Evolutionary conservation across 2,888 invertebrate genomes (phyloP), one percentile per base, ranked within the genome.

Genomic region (Archips crataeganus): DNA sequence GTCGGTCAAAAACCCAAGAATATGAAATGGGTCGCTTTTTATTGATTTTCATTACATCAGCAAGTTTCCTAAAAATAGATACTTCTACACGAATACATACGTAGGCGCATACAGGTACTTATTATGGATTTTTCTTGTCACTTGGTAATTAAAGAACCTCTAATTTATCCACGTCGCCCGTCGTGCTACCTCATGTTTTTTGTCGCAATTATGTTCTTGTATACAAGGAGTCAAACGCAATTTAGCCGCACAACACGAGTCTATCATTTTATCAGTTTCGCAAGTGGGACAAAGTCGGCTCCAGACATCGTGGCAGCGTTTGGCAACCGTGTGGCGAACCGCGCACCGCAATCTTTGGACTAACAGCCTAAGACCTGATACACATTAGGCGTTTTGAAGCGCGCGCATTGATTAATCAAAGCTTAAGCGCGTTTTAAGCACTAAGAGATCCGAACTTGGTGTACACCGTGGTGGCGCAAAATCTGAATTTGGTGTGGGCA

Each of bases 281-380:
- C 69, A 73, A 73, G 47, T 34, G 47, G 51, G 49, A 49, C 69
- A 54, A 45, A 70, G 54, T 34, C 65, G 8, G 15, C 47, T 23
- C n/a, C 5, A 57, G 59, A 34, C 64, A 69, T 59, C 54, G 63
- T 39, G 59, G 63, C 57, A 49, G 64, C 32, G 63, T 73, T 57
- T 73, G 32, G 68, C 63, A 73, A 73, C 68, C 36, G 68, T 49
- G 68, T 51, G 69, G 73, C 63, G 9, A 49, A 69, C 73, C 73
- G 63, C 68, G 47, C 4, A 49, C 51, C 51, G 51, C 51, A 23
- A 51, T 23, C 47, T 49, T 45, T 49, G 13, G 51, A 51, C 51
- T 51, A 51, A 51, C 51, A 59, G 32, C 15, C 36, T 36, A 51
- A 23, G 1, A n/a, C 54, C 39, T 36, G 36, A 23, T 23, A 23